Evolutionary conservation across 2,113 vertebrate genomes (phyloP).

Genomic region (Atractosteus spatula): DNA sequence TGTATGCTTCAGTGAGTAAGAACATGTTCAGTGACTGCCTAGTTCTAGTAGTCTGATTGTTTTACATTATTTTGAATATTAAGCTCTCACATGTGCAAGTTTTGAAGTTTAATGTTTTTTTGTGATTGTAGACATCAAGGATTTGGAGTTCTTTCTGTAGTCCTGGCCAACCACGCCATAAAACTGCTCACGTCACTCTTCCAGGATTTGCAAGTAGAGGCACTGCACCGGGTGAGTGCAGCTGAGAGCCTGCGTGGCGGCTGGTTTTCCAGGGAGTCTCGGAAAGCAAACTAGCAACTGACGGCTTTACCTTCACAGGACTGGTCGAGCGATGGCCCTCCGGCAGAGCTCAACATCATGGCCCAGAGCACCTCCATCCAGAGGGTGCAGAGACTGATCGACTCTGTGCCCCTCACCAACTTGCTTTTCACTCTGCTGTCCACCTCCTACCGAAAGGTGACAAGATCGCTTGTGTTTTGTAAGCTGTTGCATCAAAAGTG

Average conservation of each 20-base stretch:
- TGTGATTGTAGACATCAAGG: conserved; percentile 80
- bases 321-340: conserved; percentile 87
- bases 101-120: no score
- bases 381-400: conserved; percentile 90
- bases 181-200: conserved; percentile 91
- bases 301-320: conserved; percentile 53
- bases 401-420: conserved; percentile 93
- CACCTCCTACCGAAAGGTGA: conserved; percentile 94
- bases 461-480: not conserved
- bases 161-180: conserved; percentile 93
- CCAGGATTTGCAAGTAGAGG: conserved; percentile 95
- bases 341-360: conserved; percentile 92
- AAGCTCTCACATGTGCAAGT: no score
- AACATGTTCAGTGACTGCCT: no score
- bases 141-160: conserved; percentile 92
- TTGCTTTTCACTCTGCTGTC: conserved; percentile 90
- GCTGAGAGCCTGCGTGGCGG: not conserved
- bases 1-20: no score
- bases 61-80: no score
- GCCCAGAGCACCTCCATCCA: conserved; percentile 96
- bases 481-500: no score
- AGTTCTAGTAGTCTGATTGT: no score
- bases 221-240: conserved; percentile 80
- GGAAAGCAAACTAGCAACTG: not conserved
- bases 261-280: not conserved